Base-by-base conservation (phyloP, 2,113 vertebrate genomes). In the Dasyprocta punctata region DNA sequence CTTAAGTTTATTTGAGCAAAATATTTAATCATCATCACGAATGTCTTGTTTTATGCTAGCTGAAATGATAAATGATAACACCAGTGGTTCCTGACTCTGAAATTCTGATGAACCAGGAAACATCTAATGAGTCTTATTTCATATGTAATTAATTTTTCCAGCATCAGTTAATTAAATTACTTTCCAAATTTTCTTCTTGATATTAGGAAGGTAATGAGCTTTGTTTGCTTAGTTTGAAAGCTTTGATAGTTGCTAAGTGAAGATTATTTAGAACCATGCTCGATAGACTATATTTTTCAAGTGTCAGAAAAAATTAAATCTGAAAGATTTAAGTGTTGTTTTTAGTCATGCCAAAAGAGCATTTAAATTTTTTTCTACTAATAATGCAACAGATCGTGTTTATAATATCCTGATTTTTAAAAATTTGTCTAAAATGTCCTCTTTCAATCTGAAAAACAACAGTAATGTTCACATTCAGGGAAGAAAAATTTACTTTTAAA, bases 101-200 rank as follows among this genome's bases (percentile, higher is more conserved):
- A 96, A 97, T 97, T 98, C 56, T 78, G 85, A 96, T 92, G 96
- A 92, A 54, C 96, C 75, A 97, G 83, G 92, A 86, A 96, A 67
- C 85, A 44, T 95, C 97, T 98, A 98, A 97, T 92, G 87, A 97
- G 95, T 87, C 92, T 97, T 89, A 88, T 96, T 98, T 96, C 81
- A 88, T 54, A 94, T 97, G 69, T 92, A 94, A 97, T 98, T 98
- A 92, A 84, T 97, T 97, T 98, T 96, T 97, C 92, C 93, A 80
- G 81, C 96, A 97, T 92, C 96, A 98, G 96, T 98, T 98, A 98
- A 98, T 98, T 98, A 93, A 95, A 98, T 97, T 96, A 97, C 92
- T 92, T 93, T 98, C 96, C 97, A 98, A 98, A 97, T 86, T 96
- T 97, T 97, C 90, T 58, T 94, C 94, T 95, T 97, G 96, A 96